These are phyloP conservation scores for Dipodomys spectabilis DNA, from an alignment of 2,113 vertebrate species.

Conservation along the genomic window DNA sequence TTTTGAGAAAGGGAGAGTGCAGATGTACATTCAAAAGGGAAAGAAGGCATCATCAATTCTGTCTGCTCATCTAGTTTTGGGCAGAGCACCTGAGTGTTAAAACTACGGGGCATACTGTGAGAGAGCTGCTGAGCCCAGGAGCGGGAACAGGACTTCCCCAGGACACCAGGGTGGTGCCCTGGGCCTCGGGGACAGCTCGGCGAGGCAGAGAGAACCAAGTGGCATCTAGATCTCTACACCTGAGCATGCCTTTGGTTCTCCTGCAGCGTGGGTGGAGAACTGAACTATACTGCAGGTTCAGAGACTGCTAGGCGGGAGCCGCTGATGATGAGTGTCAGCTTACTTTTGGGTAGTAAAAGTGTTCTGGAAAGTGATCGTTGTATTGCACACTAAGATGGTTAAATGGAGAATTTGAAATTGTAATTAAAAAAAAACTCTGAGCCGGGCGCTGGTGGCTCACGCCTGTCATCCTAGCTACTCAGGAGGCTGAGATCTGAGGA, in stretches of 20 bases:
- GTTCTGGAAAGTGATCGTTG: neutral
- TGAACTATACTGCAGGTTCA: neutral
- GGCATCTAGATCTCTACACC: neutral
- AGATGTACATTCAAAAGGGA: conserved; percentile 41
- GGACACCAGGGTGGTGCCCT: neutral
- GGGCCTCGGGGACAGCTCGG: neutral
- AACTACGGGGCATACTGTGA: neutral
- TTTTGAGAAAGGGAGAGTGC: neutral
- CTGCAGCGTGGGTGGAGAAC: neutral
- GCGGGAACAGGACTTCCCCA: neutral
- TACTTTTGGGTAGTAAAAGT: neutral
- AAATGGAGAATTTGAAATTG: neutral
- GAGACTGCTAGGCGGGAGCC: neutral
- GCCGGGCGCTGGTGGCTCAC: too few species aligned
- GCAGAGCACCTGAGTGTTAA: neutral
- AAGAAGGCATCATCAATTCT: neutral
- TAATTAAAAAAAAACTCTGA: neutral
- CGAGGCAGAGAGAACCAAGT: conserved; percentile 21
- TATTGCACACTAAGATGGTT: neutral
- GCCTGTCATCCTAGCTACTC: too few species aligned
- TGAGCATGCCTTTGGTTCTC: neutral
- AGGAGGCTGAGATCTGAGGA: too few species aligned
- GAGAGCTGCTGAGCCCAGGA: neutral
- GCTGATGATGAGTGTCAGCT: neutral
- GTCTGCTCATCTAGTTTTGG: neutral